Conservation (phyloP, 2,888 invertebrate species). For the Torymus texanus region DNA sequence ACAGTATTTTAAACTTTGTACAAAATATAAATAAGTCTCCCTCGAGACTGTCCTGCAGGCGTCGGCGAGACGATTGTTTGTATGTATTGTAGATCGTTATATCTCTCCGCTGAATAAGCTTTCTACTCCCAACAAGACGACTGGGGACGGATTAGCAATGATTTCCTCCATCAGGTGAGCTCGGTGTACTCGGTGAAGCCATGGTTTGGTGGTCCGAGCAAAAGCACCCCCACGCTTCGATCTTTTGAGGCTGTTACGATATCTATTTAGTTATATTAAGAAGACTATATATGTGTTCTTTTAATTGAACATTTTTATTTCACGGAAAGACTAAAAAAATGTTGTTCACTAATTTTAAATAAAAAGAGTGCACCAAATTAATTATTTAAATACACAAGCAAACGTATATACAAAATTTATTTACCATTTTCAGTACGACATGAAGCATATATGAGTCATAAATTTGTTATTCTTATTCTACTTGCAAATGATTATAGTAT, state of each 20-base stretch:
- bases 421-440: no score
- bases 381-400: no score
- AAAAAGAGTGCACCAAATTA: no score
- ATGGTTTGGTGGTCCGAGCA: conserved; percentile 75
- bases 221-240: conserved; percentile 74
- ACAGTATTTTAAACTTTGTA: conserved; percentile 55
- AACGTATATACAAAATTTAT: no score
- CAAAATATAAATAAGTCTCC: conserved; percentile 56
- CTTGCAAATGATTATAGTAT: no score
- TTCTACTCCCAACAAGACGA: conserved; percentile 33
- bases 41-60: neutral
- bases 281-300: conserved; percentile 3
- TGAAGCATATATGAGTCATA: no score
- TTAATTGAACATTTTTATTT: no score
- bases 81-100: conserved; percentile 20
- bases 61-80: conserved; percentile 15
- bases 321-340: no score
- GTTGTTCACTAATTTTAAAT: no score
- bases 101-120: conserved; percentile 34
- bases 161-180: conserved; percentile 71
- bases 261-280: conserved; percentile 65
- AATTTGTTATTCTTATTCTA: no score
- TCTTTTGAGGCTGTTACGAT: conserved; percentile 76
- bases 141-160: conserved; percentile 55
- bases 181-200: conserved; percentile 76